Percentiles rank a stretch among this genome's conserved stretches.
Evolutionary conservation across 2,797 vertebrate species (phyloP).

Genomic region (Dendrocincla tyrannina): DNA sequence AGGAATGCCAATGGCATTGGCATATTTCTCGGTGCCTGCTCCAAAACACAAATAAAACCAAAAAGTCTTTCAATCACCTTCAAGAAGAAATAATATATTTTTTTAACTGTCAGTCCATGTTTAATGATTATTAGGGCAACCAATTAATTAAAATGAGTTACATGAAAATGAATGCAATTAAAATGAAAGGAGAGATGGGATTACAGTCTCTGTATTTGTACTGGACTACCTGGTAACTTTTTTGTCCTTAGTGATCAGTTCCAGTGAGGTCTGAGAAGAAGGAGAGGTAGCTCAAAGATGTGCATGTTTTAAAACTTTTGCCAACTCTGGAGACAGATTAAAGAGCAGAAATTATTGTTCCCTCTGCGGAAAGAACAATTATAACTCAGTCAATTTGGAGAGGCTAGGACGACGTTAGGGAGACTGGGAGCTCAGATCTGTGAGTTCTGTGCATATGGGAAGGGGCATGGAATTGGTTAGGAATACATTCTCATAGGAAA

Average conservation of each 20-base stretch:
- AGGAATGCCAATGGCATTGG: neutral
- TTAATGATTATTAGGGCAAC: slow-evolving; percentile 23
- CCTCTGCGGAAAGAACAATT: neutral
- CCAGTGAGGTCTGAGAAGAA: neutral
- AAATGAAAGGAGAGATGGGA: neutral
- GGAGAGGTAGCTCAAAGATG: neutral
- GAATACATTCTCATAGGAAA: neutral
- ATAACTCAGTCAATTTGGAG: neutral
- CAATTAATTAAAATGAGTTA: slow-evolving; percentile 22
- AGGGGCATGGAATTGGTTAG: neutral
- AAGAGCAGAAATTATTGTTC: neutral
- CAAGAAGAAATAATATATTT: slow-evolving; percentile 9
- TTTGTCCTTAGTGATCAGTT: neutral
- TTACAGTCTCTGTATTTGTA: neutral
- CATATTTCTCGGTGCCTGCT: neutral
- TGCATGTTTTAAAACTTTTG: neutral
- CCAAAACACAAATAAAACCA: neutral
- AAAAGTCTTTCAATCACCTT: neutral
- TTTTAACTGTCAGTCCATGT: neutral
- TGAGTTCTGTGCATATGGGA: neutral
- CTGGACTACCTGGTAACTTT: neutral
- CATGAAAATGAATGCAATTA: slow-evolving; percentile 20
- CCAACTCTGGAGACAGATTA: neutral
- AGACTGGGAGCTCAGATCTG: neutral
- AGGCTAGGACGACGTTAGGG: rapidly evolving